Conservation (phyloP, 2,888 invertebrate genomes). For the Agrochola lychnidis region DNA sequence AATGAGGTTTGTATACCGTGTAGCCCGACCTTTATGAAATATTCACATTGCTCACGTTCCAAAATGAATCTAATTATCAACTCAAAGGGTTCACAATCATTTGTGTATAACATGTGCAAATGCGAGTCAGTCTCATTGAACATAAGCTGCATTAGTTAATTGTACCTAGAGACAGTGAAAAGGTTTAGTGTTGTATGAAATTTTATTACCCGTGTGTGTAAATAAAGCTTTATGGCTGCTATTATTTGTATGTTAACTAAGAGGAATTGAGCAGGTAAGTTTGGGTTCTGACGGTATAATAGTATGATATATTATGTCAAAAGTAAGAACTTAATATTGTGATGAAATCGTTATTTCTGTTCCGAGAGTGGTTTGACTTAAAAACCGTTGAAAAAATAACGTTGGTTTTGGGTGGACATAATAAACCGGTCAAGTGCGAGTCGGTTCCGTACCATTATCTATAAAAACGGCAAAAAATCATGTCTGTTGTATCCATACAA, state of each 20-base stretch:
- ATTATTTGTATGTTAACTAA: slow-evolving; percentile 30
- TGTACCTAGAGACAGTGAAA: slow-evolving; percentile 38
- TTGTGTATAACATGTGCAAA: slow-evolving; percentile 34
- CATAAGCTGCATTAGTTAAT: slow-evolving; percentile 59
- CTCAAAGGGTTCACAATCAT: slow-evolving; percentile 43
- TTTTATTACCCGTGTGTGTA: slow-evolving; percentile 39
- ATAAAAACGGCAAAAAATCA: no score
- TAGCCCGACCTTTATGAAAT: slow-evolving; percentile 71
- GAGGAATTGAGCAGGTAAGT: slow-evolving; percentile 18
- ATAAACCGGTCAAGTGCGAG: no score
- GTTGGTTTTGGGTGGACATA: not conserved
- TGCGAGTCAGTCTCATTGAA: slow-evolving; percentile 50
- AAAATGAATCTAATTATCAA: slow-evolving; percentile 56
- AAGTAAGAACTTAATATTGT: no score
- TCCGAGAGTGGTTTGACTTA: not conserved
- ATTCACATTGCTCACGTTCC: slow-evolving; percentile 52
- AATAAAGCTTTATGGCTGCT: slow-evolving; percentile 19
- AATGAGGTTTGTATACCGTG: slow-evolving; percentile 76
- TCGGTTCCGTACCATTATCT: no score
- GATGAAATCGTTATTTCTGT: not conserved
- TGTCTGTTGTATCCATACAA: no score
- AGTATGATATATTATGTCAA: no score
- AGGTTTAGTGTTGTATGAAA: slow-evolving; percentile 47
- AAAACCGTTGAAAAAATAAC: not conserved
- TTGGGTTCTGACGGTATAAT: not conserved